Percentiles rank a stretch among this genome's conserved stretches.
These are phyloP conservation scores for Sternarchorhynchus goeldii DNA, from an alignment of 2,797 vertebrate genomes.

Conservation along the genomic window DNA sequence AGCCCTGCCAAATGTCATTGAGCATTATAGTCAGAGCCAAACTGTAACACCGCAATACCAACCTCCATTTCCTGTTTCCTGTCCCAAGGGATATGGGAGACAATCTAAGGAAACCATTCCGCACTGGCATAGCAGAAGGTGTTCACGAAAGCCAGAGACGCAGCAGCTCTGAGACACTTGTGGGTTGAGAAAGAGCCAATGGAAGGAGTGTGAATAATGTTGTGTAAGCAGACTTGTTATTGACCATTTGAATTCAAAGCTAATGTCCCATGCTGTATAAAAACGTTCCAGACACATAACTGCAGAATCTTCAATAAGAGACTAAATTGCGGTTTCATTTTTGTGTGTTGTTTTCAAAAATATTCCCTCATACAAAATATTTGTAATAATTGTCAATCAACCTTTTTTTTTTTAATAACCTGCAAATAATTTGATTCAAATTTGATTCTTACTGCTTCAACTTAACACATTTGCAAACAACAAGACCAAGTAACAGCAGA, in stretches of 20 bases:
- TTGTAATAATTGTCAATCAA: neutral
- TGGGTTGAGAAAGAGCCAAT: constrained; percentile 23
- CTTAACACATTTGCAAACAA: neutral
- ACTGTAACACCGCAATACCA: constrained; percentile 58
- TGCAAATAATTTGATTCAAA: neutral
- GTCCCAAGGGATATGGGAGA: constrained; percentile 58
- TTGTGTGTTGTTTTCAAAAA: constrained; percentile 1
- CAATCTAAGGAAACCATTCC: constrained; percentile 74
- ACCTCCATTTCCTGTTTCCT: constrained; percentile 71
- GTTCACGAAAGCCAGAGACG: constrained; percentile 47
- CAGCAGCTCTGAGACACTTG: constrained; percentile 32
- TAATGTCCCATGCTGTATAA: constrained; percentile 5
- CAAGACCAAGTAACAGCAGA: too few species aligned
- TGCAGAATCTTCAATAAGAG: neutral
- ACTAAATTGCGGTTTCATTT: neutral
- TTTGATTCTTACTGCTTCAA: neutral
- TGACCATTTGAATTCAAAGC: constrained; percentile 9
- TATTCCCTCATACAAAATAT: neutral
- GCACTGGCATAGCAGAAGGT: constrained; percentile 52
- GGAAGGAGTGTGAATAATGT: constrained; percentile 30
- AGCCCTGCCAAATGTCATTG: constrained; percentile 67
- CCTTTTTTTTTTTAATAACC: neutral
- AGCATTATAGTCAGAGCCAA: constrained; percentile 62
- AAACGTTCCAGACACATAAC: neutral
- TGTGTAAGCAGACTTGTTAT: constrained; percentile 8